Evolutionary conservation across 2,888 invertebrate species (phyloP), one percentile per base, ranked within the genome.

Genomic region (Pseudolycoriella hygida): DNA sequence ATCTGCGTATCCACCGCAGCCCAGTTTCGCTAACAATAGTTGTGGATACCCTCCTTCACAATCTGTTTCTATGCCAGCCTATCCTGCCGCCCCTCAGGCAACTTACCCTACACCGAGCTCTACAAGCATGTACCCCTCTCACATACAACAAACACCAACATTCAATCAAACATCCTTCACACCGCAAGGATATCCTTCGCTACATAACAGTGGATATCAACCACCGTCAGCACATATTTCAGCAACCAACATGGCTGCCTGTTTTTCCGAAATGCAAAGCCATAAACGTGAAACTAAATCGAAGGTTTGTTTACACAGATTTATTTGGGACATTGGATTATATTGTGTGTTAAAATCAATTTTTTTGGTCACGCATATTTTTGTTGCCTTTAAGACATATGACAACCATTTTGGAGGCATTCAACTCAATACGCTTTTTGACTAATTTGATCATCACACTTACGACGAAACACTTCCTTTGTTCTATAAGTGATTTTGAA

Each of bases 191-290:
- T 12, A 34, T 34, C n/a, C 15, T 14, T 14, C 34, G 15, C 37
- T n/a, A 30, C 12, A 17, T n/a, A 15, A 17, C 11, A 19, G 39
- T 6, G 30, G 31, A 30, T 39, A 20, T 18, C n/a, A 25, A 25
- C 5, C 25, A 25, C 25, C 25, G 25, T 25, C 25, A 8, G 5
- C 4, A 8, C 25, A 25, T 25, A 25, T 25, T 25, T 4, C 25
- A 25, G 55, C 56, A 46, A 52, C 51, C 40, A 53, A 54, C 51
- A 56, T 56, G 46, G 57, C 57, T 42, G 52, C 55, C 43, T 59
- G 57, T 47, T 57, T 57, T 45, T 53, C 54, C 44, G 57, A 59
- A 53, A 54, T 58, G 55, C 54, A 52, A 50, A 54, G 55, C 50
- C 55, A 51, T 19, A 55, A 54, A 17, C 50, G 53, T 41, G 48